A percentile compares a stretch with the other conserved stretches of the same genome.
These are phyloP conservation scores for Harlomillsia oculata DNA, from an alignment of 1,140 invertebrate genomes.

Conservation along the genomic window DNA sequence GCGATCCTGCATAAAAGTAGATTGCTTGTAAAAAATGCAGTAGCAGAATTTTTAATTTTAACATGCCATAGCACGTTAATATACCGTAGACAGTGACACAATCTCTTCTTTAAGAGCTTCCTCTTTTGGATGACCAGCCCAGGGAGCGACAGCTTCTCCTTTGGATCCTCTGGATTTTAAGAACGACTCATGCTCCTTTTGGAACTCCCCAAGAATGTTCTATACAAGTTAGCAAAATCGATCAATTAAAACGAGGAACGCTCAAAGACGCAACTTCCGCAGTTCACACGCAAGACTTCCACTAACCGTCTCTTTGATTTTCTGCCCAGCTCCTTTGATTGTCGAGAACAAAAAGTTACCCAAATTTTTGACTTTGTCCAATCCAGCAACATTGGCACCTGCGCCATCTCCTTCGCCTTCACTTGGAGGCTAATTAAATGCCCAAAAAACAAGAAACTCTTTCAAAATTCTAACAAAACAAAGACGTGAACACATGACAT, in stretches of 20 bases:
- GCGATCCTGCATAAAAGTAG: slow-evolving; percentile 68
- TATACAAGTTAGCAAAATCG: slow-evolving; percentile 41
- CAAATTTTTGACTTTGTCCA: slow-evolving; percentile 58
- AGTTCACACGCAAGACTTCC: too few species aligned
- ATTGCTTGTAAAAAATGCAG: background rate
- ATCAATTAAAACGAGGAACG: slow-evolving; percentile 35
- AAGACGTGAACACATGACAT: too few species aligned
- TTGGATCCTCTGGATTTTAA: slow-evolving; percentile 69
- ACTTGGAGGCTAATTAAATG: too few species aligned
- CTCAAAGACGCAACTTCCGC: too few species aligned
- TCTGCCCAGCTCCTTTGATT: slow-evolving; percentile 66
- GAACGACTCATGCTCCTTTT: slow-evolving; percentile 92
- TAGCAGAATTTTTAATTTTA: background rate
- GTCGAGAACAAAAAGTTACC: slow-evolving; percentile 81
- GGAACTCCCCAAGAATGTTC: slow-evolving; percentile 90
- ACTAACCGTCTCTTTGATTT: slow-evolving; percentile 92
- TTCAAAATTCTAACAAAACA: too few species aligned
- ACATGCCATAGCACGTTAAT: background rate
- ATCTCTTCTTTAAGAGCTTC: slow-evolving; percentile 86
- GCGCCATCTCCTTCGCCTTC: slow-evolving; percentile 5
- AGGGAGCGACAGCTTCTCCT: slow-evolving; percentile 69
- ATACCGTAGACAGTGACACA: slow-evolving; percentile 76
- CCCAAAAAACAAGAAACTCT: too few species aligned
- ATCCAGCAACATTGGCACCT: slow-evolving; percentile 47
- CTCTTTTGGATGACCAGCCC: slow-evolving; percentile 76